These are phyloP conservation scores for Spatulosminthurus flaviceps DNA, from an alignment of 2,888 invertebrate genomes.

Conservation along the genomic window DNA sequence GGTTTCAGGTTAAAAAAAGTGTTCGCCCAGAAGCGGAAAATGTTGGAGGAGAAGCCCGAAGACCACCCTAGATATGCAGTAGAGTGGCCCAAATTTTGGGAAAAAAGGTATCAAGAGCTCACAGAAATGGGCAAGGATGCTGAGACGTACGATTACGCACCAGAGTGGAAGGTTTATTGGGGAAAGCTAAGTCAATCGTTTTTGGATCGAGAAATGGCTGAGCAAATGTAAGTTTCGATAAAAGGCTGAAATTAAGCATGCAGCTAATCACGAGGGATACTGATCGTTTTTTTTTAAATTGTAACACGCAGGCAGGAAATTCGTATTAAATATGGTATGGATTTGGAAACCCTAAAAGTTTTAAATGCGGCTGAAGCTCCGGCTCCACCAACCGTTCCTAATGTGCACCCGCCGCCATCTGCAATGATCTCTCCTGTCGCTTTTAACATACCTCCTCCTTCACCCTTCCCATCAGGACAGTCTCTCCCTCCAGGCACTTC, in stretches of 20 bases:
- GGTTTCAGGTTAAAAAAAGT: slow-evolving; percentile 38
- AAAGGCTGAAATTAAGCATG: no score
- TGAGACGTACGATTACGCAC: slow-evolving; percentile 56
- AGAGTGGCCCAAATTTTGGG: slow-evolving; percentile 63
- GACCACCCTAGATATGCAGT: slow-evolving; percentile 57
- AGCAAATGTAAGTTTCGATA: slow-evolving; percentile 56
- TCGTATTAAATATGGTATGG: slow-evolving; percentile 56
- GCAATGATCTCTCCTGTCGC: not conserved
- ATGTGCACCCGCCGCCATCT: slow-evolving; percentile 26
- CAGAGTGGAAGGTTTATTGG: slow-evolving; percentile 62
- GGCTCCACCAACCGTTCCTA: no score
- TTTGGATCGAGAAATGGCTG: slow-evolving; percentile 53
- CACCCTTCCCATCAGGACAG: not conserved
- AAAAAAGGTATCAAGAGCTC: slow-evolving; percentile 58
- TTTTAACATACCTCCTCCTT: not conserved
- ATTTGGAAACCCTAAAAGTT: slow-evolving; percentile 52
- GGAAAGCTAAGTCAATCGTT: slow-evolving; percentile 48
- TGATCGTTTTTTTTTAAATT: no score
- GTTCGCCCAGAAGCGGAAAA: slow-evolving; percentile 13
- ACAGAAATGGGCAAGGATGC: slow-evolving; percentile 55
- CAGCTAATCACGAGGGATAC: no score
- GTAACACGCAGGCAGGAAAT: slow-evolving; percentile 54
- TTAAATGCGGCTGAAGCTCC: slow-evolving; percentile 40
- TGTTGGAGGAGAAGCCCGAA: slow-evolving; percentile 54
- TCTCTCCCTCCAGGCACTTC: no score